phyloP scores from a whole-genome alignment of 2,888 invertebrate species.

The Agrotis ipsilon region DNA sequence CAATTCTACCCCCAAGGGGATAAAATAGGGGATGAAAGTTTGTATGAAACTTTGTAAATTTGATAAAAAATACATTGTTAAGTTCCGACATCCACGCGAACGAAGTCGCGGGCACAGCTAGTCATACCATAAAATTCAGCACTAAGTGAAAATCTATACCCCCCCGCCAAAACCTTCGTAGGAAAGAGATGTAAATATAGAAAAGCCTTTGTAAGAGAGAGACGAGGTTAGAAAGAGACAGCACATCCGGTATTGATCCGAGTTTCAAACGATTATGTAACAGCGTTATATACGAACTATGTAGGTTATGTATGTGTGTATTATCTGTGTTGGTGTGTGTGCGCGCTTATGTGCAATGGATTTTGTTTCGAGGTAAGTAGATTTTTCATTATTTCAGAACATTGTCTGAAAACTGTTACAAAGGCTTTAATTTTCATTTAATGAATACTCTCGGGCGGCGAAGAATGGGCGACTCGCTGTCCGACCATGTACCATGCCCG shows the following conservation, averaged over 20 bases:
- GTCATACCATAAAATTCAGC: constrained; percentile 27
- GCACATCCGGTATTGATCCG: constrained; percentile 69
- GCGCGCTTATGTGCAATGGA: neutral
- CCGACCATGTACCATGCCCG: too few species aligned
- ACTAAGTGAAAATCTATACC: constrained; percentile 64
- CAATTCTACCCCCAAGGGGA: too few species aligned
- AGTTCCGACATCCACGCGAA: too few species aligned
- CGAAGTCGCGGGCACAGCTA: too few species aligned
- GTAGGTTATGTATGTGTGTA: constrained; percentile 21
- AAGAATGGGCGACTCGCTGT: too few species aligned
- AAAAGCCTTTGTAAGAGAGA: constrained; percentile 43
- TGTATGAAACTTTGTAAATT: too few species aligned
- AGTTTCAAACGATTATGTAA: constrained; percentile 49
- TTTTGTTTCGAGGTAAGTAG: neutral
- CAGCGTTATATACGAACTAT: constrained; percentile 29
- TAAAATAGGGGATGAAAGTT: too few species aligned
- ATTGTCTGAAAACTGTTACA: too few species aligned
- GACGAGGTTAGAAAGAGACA: constrained; percentile 57
- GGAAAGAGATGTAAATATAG: constrained; percentile 30
- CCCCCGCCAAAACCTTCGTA: constrained; percentile 31
- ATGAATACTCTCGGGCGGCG: too few species aligned
- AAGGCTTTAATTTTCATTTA: too few species aligned
- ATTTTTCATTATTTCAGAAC: too few species aligned
- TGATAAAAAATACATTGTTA: too few species aligned
- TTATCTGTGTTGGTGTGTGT: neutral